Base-by-base conservation (phyloP, 2,797 vertebrate species). In the Coendou prehensilis region DNA sequence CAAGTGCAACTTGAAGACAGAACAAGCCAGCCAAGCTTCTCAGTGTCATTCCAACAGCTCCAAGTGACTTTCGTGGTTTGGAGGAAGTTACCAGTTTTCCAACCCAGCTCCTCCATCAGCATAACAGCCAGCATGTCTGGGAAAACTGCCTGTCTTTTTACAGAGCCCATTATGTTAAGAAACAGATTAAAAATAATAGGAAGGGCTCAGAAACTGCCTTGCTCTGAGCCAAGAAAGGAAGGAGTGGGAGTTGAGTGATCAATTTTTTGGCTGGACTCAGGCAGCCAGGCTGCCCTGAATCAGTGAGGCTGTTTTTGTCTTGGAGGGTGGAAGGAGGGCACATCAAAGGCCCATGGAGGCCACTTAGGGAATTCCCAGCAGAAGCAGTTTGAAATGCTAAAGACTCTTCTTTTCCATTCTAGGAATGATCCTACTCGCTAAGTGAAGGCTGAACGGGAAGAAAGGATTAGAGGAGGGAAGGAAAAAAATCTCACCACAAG, bases 371-470 rank as follows among this genome's bases (percentile, higher is more conserved):
- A 26, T 96, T 75, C 92, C 96, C 61, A 91, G 94, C 82, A 96
- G 96, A 97, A 89, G 80, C 94, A 90, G 76, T 80, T 85, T 71
- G 52, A 54, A 1, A 91, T 59, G 54, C 54, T 73, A 91, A 89
- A 91, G 92, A 89, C 91, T 97, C 98, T 96, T 96, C 89, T 89
- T 98, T 98, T 91, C 97, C 87, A 91, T 96, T 84, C 97, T 95
- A 97, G 94, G 97, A 94, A 97, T 97, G 98, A 98, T 94, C 96
- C 94, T 97, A 83, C 97, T 98, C 96, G 63, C 96, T 97, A 98
- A 97, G 98, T 63, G 79, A 98, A 97, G 89, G 96, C 97, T 96
- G 85, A 78, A 86, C 90, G 93, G 98, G 98, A 98, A 98, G 97
- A 98, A 88, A 84, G 95, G 97, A 97, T 98, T 98, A 97, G 41